Conservation (phyloP, 2,888 invertebrate species). For the Xestobium rufovillosum region DNA sequence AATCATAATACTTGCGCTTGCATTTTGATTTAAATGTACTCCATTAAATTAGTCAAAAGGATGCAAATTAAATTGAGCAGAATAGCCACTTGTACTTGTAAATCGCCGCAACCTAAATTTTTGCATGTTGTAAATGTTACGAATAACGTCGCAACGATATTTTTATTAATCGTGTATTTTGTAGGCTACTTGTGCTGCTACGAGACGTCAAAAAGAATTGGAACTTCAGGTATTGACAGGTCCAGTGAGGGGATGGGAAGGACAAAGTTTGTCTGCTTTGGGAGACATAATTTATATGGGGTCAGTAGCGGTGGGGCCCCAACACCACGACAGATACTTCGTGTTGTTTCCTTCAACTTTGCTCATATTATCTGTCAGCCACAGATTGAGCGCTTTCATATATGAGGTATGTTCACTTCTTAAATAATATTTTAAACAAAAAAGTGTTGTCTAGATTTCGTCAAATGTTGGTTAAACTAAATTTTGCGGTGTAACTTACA, state of each 20-base stretch:
- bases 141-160: no score
- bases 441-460: no score
- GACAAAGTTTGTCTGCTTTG: constrained; percentile 63
- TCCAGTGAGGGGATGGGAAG: constrained; percentile 93
- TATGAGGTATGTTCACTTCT: constrained; percentile 75
- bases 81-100: background rate
- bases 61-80: background rate
- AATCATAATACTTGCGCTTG: no score
- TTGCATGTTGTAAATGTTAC: no score
- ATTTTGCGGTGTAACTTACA: no score
- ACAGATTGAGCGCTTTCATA: constrained; percentile 87
- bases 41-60: no score
- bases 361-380: constrained; percentile 83
- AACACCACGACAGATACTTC: constrained; percentile 83
- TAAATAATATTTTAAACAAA: no score
- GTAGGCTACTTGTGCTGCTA: constrained; percentile 78
- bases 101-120: no score
- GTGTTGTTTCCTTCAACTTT: constrained; percentile 86
- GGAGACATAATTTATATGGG: constrained; percentile 92
- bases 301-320: constrained; percentile 78
- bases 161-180: constrained; percentile 23
- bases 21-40: no score
- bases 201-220: constrained; percentile 88
- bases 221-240: constrained; percentile 93
- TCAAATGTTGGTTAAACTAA: no score